Conservation (phyloP, 37 sponge, comb jelly and placozoan species). For the Ianthella basta region DNA sequence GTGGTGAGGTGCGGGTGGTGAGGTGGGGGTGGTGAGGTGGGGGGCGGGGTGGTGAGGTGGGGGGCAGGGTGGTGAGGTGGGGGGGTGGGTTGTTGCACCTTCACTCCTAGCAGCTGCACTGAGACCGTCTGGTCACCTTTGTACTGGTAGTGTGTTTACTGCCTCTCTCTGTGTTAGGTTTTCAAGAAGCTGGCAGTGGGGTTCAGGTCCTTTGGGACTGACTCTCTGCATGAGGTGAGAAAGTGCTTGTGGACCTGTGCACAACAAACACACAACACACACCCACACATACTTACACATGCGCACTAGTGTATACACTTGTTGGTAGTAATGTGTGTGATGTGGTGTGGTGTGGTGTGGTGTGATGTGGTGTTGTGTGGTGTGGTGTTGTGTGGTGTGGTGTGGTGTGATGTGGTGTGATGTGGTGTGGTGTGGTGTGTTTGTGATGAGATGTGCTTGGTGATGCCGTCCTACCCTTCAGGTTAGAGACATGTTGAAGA, state of each 20-base stretch:
- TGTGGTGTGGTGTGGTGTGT: neutral
- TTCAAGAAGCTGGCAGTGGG: slow-evolving; percentile 87
- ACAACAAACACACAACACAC: too few relatives aligned
- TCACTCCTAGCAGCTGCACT: too few relatives aligned
- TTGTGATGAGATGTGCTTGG: neutral
- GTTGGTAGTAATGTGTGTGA: neutral
- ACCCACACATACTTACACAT: neutral
- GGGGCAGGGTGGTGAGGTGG: too few relatives aligned
- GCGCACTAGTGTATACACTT: neutral
- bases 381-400: neutral
- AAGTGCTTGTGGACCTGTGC: neutral
- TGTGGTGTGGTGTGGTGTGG: neutral
- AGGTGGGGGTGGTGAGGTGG: too few relatives aligned
- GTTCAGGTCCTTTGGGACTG: slow-evolving; percentile 72
- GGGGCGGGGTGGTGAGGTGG: too few relatives aligned
- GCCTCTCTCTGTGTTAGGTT: slow-evolving; percentile 52
- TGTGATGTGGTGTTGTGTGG: neutral
- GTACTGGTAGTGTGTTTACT: neutral
- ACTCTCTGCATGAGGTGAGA: slow-evolving; percentile 79
- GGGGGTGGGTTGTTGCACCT: too few relatives aligned
- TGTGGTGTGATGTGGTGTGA: neutral
- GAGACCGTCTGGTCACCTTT: too few relatives aligned
- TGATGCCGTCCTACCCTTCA: neutral
- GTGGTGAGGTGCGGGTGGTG: too few relatives aligned
- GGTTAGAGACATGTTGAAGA: too few relatives aligned